Base-by-base conservation (phyloP, 2,888 invertebrate genomes). In the Phalera bucephala region DNA sequence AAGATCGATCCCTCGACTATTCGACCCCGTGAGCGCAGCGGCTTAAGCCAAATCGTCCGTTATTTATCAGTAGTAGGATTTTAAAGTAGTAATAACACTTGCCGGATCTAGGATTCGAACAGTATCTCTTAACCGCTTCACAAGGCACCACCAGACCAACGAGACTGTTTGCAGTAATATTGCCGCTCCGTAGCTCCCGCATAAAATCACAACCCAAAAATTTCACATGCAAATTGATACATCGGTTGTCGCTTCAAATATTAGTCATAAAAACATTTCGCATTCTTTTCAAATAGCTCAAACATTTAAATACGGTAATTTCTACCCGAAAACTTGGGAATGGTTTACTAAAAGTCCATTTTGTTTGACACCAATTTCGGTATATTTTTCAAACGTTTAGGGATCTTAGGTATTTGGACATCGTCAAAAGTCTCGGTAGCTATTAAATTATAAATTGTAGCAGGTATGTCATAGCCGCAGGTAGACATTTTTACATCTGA, bases 381-480 rank as follows among this genome's bases (percentile, higher is more conserved):
- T 6, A 0, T 1, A 9, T 0, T 1, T 33, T 28, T 5, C 0
- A 29, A 19, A 5, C 3, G 1, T 25, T 3, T 4, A 22, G 7
- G 13, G 45, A 4, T 42, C 42, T 11, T 21, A 7, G 33, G 23
- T 57, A 54, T 49, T 45, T 38, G 38, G 21, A 39, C 36, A 35
- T 40, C 45, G 32, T 47, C 49, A 48, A 28, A 45, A 51, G 5
- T 45, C 51, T 61, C 64, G 56, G 78, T 72, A 74, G 78, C 67
- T 62, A 72, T 79, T 67, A 77, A 67, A 70, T 73, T 72, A 66
- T 70, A 74, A 74, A 72, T 46, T 52, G 34, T 40, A 38, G 41
- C 44, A 59, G 68, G 70, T 77, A 64, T 80, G 80, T 79, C 80
- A 76, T 80, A 74, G 81, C 81, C 79, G 63, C 49, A 52, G 60